Evolutionary conservation across 2,888 invertebrate species (phyloP), one percentile per base, ranked within the genome.

Genomic region (Xylocampa areola): DNA sequence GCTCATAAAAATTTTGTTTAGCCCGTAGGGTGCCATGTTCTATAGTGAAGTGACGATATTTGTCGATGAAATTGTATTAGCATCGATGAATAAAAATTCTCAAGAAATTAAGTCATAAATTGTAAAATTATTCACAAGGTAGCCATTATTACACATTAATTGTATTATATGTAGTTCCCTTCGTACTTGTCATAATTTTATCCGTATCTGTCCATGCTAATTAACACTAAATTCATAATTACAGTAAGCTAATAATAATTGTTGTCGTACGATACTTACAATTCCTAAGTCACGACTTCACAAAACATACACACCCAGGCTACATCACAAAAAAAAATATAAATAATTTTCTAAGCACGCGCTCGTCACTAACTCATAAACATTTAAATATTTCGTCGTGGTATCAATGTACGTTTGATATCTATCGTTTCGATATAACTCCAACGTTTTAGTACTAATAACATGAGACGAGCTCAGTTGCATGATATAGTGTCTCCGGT

Each of bases 391-490:
- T 84, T 81, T 81, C 73, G 79, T 82, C 80, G 80, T 85, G 81
- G 81, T 84, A 83, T 82, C 80, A 82, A 81, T 79, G 81, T 81
- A 79, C 75, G 78, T 79, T 88, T 86, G 88, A 88, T 90, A 85
- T 87, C 86, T 85, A 91, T 90, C 88, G 85, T 80, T 81, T 84
- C 73, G 74, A 76, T 87, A 87, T 85, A 88, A 87, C 82, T 87
- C 75, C 78, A 83, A 82, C 83, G 80, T 86, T 91, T 89, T 89
- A 87, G 87, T 86, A 85, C 87, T 88, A 88, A 88, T 89, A 87
- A 88, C 82, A 76, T 74, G 43, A 47, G 72, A 49, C 55, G 69
- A 73, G 67, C 57, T 69, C 64, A 51, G 68, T 60, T 57, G 69
- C 73, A 79, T 88, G 86, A 87, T 86, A 86, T 86, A 85, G 76